Conservation (phyloP, 1,140 invertebrate genomes). For the Fopius arisanus region DNA sequence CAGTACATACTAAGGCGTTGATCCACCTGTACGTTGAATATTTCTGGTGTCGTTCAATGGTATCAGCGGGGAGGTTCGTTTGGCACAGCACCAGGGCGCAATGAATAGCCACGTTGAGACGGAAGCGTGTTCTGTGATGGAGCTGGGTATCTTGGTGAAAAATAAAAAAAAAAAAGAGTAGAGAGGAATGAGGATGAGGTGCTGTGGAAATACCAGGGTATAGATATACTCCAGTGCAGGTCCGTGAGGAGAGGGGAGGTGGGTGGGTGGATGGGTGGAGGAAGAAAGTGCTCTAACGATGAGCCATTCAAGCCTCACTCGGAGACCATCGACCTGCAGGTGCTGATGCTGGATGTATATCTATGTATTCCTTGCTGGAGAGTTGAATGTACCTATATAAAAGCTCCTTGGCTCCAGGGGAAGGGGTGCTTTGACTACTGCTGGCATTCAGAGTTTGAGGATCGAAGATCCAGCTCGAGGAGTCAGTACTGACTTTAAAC, state of each 20-base stretch:
- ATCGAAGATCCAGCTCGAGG: constrained; percentile 2
- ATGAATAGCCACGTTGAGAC: constrained; percentile 11
- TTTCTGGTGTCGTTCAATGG: not conserved
- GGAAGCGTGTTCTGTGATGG: constrained; percentile 8
- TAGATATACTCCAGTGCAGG: not conserved
- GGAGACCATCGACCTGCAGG: constrained; percentile 38
- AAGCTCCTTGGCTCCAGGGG: constrained; percentile 11
- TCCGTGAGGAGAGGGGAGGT: constrained; percentile 18
- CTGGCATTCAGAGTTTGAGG: constrained; percentile 5
- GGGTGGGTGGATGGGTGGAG: constrained; percentile 18
- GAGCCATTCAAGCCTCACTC: constrained; percentile 35
- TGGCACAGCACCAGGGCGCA: not conserved
- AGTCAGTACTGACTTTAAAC: constrained; percentile 1
- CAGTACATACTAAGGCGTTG: not conserved
- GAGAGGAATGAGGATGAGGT: not conserved
- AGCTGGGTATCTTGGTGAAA: not conserved
- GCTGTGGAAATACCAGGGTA: constrained; percentile 1
- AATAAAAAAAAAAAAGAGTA: not conserved
- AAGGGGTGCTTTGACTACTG: not conserved
- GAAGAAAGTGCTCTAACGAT: constrained; percentile 43
- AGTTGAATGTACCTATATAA: constrained; percentile 26
- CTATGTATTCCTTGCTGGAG: constrained; percentile 24
- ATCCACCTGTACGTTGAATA: not conserved
- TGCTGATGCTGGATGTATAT: constrained; percentile 6
- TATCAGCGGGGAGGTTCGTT: not conserved